A percentile compares a stretch with the other conserved stretches of the same genome.
Conservation (phyloP, 2,888 invertebrate genomes). For the Harpagoxenus sublaevis region DNA sequence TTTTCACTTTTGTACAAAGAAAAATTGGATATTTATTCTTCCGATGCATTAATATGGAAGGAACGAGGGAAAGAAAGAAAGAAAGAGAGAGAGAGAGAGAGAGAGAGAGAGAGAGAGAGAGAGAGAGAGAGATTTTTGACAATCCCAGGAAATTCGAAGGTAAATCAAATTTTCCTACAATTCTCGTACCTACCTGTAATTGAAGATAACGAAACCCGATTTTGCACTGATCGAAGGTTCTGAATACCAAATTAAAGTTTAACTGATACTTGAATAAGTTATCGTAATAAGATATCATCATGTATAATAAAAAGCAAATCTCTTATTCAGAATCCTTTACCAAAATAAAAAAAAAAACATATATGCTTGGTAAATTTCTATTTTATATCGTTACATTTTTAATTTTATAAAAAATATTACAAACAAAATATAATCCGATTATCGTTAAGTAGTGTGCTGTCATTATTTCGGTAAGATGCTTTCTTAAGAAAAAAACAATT, state of each 20-base stretch:
- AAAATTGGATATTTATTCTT: slow-evolving; percentile 17
- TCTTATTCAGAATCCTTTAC: not conserved
- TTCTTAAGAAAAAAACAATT: not conserved
- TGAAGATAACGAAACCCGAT: slow-evolving; percentile 5
- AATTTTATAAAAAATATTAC: not conserved
- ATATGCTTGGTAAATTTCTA: not conserved
- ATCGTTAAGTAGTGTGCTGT: not conserved
- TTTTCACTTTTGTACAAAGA: not conserved
- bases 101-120: not conserved
- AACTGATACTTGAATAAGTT: slow-evolving; percentile 3
- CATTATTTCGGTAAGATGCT: not conserved
- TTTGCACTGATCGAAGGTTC: not conserved
- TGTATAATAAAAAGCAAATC: not conserved
- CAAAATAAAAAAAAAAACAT: not conserved
- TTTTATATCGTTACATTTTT: not conserved
- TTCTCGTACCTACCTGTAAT: slow-evolving; percentile 13
- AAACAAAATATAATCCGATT: not conserved
- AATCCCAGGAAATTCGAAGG: slow-evolving; percentile 6
- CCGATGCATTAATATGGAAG: not conserved
- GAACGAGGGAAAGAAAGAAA: not conserved
- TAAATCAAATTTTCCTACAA: not conserved
- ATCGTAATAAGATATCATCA: not conserved
- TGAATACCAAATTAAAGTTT: slow-evolving; percentile 4
- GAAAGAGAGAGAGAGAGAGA: not conserved
- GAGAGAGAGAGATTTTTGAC: not conserved